phyloP scores from a whole-genome alignment of 2,113 vertebrate species.

The Oenanthe oenanthe region DNA sequence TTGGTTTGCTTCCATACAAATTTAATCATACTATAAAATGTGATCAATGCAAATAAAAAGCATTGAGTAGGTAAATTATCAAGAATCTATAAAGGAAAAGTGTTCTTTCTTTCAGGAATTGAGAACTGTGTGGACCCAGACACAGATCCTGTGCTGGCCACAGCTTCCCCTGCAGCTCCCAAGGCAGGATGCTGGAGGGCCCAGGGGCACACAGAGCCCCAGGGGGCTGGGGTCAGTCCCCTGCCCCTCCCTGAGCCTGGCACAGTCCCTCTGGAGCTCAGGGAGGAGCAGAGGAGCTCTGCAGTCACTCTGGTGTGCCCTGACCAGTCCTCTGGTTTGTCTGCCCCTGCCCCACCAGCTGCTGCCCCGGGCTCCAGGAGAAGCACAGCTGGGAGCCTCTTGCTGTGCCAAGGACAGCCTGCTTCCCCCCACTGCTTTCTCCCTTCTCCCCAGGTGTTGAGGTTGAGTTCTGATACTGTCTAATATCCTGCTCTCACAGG shows the following conservation, averaged over 20 bases:
- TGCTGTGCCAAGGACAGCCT: neutral
- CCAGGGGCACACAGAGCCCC: no score
- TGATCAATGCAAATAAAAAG: conserved; percentile 82
- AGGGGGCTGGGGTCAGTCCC: neutral
- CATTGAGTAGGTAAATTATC: conserved; percentile 72
- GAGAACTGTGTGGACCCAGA: neutral
- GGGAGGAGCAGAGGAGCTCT: neutral
- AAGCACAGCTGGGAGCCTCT: neutral
- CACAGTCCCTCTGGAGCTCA: neutral
- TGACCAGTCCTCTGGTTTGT: neutral
- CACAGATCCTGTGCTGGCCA: neutral
- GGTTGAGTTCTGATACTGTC: neutral
- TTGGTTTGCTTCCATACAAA: conserved; percentile 80
- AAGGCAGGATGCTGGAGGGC: no score
- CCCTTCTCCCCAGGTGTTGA: neutral
- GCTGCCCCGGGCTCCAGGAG: neutral
- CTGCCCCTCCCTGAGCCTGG: neutral
- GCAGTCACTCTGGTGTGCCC: neutral
- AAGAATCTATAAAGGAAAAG: conserved; percentile 71
- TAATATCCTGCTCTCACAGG: no score
- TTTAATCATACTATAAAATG: conserved; percentile 83
- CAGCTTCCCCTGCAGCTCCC: no score
- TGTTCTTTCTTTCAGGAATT: neutral
- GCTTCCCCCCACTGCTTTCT: neutral
- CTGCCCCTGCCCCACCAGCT: neutral